phyloP scores from a whole-genome alignment of 1,140 invertebrate species.

The Streblospio benedicti region DNA sequence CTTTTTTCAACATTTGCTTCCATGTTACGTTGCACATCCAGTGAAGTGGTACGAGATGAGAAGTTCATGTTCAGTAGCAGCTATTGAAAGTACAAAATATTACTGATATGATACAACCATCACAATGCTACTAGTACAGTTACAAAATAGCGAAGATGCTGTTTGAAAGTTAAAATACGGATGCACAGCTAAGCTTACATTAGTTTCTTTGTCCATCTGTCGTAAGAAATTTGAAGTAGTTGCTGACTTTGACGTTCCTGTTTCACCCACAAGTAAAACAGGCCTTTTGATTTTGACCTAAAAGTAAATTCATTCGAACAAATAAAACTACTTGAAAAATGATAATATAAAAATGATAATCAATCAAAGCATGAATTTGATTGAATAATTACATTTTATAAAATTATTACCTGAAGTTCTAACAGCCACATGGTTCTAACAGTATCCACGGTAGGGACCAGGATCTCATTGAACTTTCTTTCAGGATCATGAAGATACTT shows the following conservation, averaged over 20 bases:
- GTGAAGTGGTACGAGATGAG: constrained; percentile 76
- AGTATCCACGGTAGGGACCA: constrained; percentile 82
- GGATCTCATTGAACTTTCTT: constrained; percentile 67
- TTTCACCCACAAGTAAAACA: constrained; percentile 75
- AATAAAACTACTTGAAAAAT: background rate
- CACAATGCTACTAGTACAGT: background rate
- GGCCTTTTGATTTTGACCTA: constrained; percentile 62
- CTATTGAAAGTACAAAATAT: constrained; percentile 13
- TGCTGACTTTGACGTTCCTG: constrained; percentile 82
- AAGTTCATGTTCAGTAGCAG: constrained; percentile 73
- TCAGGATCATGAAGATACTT: constrained; percentile 63
- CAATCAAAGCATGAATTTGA: background rate
- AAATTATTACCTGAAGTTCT: constrained; percentile 54
- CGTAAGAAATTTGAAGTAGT: constrained; percentile 72
- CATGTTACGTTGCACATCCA: constrained; percentile 76
- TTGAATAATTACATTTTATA: background rate
- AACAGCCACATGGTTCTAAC: constrained; percentile 68
- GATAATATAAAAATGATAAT: background rate
- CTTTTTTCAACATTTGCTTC: constrained; percentile 79
- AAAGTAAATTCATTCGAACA: background rate
- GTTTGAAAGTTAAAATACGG: constrained; percentile 20
- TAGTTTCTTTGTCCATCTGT: constrained; percentile 56
- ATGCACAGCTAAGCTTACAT: no score
- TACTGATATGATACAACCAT: background rate
- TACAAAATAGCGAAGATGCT: background rate